Evolutionary conservation across 2,113 vertebrate species (phyloP).

Genomic region (Propithecus coquereli): DNA sequence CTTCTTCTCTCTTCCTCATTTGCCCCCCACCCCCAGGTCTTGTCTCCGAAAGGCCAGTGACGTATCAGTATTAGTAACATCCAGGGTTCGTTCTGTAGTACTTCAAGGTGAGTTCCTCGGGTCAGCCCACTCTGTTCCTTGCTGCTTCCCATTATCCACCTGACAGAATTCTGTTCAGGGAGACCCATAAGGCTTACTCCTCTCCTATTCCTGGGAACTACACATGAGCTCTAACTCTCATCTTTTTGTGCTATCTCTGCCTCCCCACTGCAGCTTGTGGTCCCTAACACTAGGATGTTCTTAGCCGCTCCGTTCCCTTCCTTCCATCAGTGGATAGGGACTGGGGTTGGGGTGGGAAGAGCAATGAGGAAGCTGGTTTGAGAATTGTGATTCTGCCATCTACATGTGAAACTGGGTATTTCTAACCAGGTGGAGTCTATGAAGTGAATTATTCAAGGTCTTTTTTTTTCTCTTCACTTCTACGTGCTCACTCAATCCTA

Average conservation of each 20-base stretch:
- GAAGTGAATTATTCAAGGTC: slow-evolving; percentile 58
- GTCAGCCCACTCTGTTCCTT: not conserved
- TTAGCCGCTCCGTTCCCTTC: not conserved
- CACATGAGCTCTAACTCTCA: not conserved
- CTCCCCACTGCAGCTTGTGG: not conserved
- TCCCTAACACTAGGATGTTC: not conserved
- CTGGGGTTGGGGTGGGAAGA: not conserved
- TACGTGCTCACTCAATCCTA: slow-evolving; percentile 6
- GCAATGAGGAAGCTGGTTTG: not conserved
- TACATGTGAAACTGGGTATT: slow-evolving; percentile 1
- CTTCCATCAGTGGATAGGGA: not conserved
- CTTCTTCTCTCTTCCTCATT: not conserved
- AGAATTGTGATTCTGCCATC: not conserved
- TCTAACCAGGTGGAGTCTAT: not conserved
- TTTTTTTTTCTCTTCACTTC: slow-evolving; percentile 60
- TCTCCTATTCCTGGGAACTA: not conserved
- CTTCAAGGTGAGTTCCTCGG: slow-evolving; percentile 88
- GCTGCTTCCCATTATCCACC: not conserved
- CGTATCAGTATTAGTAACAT: slow-evolving; percentile 86
- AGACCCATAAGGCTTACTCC: not conserved
- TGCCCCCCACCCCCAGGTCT: slow-evolving; percentile 76
- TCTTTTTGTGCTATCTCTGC: not conserved
- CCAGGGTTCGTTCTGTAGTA: slow-evolving; percentile 88
- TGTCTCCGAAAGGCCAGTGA: slow-evolving; percentile 93
- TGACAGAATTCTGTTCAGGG: not conserved